Evolutionary conservation across 2,888 invertebrate species (phyloP).

Genomic region (Rhagophthalmus giganteus): DNA sequence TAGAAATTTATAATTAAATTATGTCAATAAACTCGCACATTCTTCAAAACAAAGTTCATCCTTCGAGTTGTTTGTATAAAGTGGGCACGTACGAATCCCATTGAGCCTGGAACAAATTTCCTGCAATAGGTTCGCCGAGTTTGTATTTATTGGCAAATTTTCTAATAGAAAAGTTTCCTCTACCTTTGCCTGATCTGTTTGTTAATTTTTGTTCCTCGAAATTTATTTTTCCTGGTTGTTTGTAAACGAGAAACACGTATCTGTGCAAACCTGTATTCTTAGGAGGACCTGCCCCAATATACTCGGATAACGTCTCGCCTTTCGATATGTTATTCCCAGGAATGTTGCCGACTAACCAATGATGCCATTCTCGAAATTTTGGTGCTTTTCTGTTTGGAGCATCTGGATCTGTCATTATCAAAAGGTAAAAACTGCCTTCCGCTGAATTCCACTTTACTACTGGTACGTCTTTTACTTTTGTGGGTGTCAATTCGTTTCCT

Average conservation of each 20-base stretch:
- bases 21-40: not conserved
- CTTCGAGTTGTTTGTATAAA: slow-evolving; percentile 23
- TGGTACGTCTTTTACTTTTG: slow-evolving; percentile 44
- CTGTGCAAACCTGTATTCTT: slow-evolving; percentile 72
- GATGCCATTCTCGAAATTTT: slow-evolving; percentile 74
- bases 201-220: slow-evolving; percentile 43
- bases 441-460: slow-evolving; percentile 44
- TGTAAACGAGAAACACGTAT: slow-evolving; percentile 67
- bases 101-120: slow-evolving; percentile 40
- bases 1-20: not conserved
- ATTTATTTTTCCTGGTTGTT: slow-evolving; percentile 44
- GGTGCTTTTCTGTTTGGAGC: slow-evolving; percentile 73
- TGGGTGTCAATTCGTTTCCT: slow-evolving; percentile 43
- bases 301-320: slow-evolving; percentile 71
- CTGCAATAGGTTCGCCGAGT: slow-evolving; percentile 39
- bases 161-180: slow-evolving; percentile 37
- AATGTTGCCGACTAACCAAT: slow-evolving; percentile 78
- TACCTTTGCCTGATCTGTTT: slow-evolving; percentile 38
- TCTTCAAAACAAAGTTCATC: slow-evolving; percentile 1
- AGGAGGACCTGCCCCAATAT: slow-evolving; percentile 70
- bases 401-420: slow-evolving; percentile 71
- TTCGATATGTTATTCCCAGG: slow-evolving; percentile 62
- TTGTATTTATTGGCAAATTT: slow-evolving; percentile 38
- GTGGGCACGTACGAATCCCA: slow-evolving; percentile 35
- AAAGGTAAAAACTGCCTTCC: slow-evolving; percentile 41